Evolutionary conservation across 2,113 vertebrate species (phyloP).

Genomic region (Rhabdornis inornatus): DNA sequence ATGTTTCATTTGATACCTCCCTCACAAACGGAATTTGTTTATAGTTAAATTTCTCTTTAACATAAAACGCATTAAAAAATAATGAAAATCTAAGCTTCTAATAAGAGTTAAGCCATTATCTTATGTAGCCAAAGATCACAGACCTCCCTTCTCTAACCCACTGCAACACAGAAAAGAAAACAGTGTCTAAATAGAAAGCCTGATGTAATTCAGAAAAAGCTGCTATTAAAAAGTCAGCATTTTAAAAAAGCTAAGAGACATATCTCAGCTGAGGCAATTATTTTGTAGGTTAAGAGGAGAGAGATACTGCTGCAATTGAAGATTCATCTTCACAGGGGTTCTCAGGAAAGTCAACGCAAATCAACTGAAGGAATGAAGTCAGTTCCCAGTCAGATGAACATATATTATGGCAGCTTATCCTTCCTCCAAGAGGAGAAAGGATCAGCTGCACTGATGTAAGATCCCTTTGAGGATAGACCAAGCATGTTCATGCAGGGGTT

Average conservation of each 20-base stretch:
- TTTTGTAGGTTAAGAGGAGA: slow-evolving; percentile 45
- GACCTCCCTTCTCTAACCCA: neutral
- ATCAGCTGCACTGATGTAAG: neutral
- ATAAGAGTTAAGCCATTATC: neutral
- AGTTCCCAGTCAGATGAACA: slow-evolving; percentile 1
- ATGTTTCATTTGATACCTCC: neutral
- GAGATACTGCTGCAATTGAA: slow-evolving; percentile 35
- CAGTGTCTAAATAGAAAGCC: neutral
- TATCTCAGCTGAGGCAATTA: slow-evolving; percentile 49
- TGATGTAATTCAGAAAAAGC: slow-evolving; percentile 4
- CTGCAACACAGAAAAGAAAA: neutral
- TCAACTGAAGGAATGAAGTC: slow-evolving; percentile 7
- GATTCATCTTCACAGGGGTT: slow-evolving; percentile 27
- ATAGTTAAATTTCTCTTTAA: neutral
- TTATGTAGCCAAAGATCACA: neutral
- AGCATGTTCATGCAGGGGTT: neutral
- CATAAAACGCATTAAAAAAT: fast-evolving
- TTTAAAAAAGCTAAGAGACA: slow-evolving; percentile 40
- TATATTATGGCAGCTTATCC: neutral
- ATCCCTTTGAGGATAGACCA: neutral
- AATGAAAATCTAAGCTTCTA: neutral
- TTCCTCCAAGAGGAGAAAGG: neutral
- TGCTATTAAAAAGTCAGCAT: slow-evolving; percentile 45
- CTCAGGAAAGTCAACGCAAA: slow-evolving; percentile 22
- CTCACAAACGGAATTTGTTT: neutral